Evolutionary conservation across 2,888 invertebrate genomes (phyloP), one percentile per base, ranked within the genome.

Genomic region (Tigriopus californicus): DNA sequence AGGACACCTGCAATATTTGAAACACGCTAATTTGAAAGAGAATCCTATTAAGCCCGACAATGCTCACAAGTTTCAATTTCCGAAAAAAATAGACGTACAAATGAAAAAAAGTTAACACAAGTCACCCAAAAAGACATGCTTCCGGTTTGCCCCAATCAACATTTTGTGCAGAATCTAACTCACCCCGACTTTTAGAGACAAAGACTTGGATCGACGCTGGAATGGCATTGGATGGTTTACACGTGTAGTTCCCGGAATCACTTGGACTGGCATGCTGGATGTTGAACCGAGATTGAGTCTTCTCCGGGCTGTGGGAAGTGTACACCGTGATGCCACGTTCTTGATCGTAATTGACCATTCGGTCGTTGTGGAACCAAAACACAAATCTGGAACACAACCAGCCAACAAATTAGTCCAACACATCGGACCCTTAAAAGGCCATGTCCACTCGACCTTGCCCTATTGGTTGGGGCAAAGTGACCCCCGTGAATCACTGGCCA

Each of bases 181-280:
- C 22, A 49, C 49, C 49, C 22, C 49, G 15, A 13, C 20, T 20
- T 13, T 49, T 49, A 20, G 62, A 61, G n/a, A 64, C 63, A 46
- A 62, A 62, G 25, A 64, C 64, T 22, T 54, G 58, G 24, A 61
- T 62, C 20, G 61, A 62, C 22, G 58, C 63, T 11, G 52, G 46
- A 12, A 61, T 25, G 47, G 64, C 61, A 58, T 64, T 64, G 49
- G 64, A 62, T 11, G 64, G 63, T 61, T 64, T 61, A 58, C 64
- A 64, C 46, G 63, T 56, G 60, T 64, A 64, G 13, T 60, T 55
- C 4, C 63, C 64, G 0, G 63, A 63, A 57, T 64, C 63, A 47
- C 58, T 44, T 33, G 48, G 42, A 0, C 58, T 61, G 24, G 64
- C 64, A 44, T 64, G 61, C 13, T 25, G 25, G 44, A 60, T 60